A percentile compares a stretch with the other conserved stretches of the same genome.
These are phyloP conservation scores for Micropoecilia bifurca DNA, from an alignment of 2,797 vertebrate species.

Conservation along the genomic window DNA sequence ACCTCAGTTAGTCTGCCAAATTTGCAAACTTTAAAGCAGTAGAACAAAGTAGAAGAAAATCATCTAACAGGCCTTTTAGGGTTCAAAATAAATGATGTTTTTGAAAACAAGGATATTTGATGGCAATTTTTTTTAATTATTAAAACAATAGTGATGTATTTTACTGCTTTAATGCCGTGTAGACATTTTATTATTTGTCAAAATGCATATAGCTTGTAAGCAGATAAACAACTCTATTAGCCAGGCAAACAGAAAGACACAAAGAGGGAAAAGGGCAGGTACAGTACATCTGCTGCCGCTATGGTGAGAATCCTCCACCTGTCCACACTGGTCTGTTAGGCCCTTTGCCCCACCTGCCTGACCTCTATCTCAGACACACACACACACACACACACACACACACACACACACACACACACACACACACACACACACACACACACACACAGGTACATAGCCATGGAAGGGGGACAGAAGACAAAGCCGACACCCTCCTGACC, in stretches of 20 bases:
- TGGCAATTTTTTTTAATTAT: not conserved
- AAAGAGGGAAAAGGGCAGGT: constrained; percentile 33
- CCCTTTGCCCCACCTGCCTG: constrained; percentile 47
- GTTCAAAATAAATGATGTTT: not conserved
- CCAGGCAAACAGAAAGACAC: not conserved
- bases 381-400: constrained; percentile 13
- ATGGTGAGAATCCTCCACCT: constrained; percentile 80
- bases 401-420: constrained; percentile 24
- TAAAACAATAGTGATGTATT: not conserved
- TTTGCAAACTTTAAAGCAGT: not conserved
- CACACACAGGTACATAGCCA: constrained; percentile 46
- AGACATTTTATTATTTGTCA: not conserved
- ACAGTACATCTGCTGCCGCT: constrained; percentile 54
- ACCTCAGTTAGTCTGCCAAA: not conserved
- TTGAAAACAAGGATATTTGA: not conserved
- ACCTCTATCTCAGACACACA: constrained; percentile 38
- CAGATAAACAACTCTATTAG: constrained; percentile 11
- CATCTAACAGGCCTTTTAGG: not conserved
- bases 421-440: constrained; percentile 22
- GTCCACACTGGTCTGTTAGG: constrained; percentile 62
- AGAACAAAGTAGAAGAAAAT: not conserved
- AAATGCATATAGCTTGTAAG: not conserved
- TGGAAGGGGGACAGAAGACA: constrained; percentile 65
- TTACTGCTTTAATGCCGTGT: not conserved
- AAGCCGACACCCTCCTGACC: constrained; percentile 75